A percentile compares a stretch with the other conserved stretches of the same genome.
These are phyloP conservation scores for Triplophysa yarkandensis DNA, from an alignment of 2,797 vertebrate species.

Conservation along the genomic window DNA sequence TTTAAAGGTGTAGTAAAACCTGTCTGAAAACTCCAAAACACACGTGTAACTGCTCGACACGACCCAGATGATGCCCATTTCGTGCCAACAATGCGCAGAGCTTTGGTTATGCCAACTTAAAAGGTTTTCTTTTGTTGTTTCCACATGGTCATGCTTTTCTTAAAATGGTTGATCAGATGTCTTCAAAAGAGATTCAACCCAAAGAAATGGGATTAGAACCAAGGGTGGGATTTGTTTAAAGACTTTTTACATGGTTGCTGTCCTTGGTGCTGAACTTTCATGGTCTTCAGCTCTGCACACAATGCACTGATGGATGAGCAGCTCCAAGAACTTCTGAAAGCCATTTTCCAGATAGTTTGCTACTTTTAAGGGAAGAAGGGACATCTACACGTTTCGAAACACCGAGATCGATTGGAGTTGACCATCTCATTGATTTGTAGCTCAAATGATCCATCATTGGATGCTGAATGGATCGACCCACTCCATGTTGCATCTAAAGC, in stretches of 20 bases:
- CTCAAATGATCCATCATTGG: conserved; percentile 44
- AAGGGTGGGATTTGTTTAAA: no score
- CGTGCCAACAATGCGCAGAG: no score
- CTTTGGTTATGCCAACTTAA: no score
- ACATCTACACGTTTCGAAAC: conserved; percentile 33
- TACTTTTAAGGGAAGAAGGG: conserved; percentile 5
- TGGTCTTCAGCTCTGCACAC: background rate
- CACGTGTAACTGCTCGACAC: background rate
- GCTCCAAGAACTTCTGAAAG: background rate
- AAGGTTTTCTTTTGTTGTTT: no score
- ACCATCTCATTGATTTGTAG: conserved; percentile 40
- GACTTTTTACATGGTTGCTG: conserved; percentile 17
- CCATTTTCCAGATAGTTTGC: conserved; percentile 28
- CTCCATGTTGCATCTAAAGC: conserved; percentile 21
- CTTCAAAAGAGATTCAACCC: background rate
- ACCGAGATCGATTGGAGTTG: conserved; percentile 37
- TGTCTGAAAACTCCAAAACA: background rate
- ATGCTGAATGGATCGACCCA: conserved; percentile 28
- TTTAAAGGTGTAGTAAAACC: conserved; percentile 85
- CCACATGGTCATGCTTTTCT: no score
- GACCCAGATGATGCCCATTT: no score
- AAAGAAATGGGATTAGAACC: no score
- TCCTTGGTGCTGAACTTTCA: conserved; percentile 39
- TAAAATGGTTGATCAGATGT: background rate
- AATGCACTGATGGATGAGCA: background rate